Percentiles rank a stretch among this genome's conserved stretches.
Evolutionary conservation across 2,888 invertebrate species (phyloP).

Genomic region (Pseudoips prasinana): DNA sequence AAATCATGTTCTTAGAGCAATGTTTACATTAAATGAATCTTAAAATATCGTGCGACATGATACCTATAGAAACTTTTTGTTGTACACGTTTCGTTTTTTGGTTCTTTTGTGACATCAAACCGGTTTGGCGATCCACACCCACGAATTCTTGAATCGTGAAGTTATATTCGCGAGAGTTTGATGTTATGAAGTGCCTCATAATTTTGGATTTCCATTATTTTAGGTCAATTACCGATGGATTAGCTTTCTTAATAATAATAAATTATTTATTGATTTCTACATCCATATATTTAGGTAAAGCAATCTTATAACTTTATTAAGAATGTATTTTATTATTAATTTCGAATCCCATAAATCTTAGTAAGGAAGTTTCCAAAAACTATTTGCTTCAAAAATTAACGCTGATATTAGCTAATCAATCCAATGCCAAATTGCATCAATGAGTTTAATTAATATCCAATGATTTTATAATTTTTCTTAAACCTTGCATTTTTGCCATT

Average conservation of each 20-base stretch:
- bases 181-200: conserved; percentile 15
- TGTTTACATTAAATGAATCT: conserved; percentile 58
- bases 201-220: conserved; percentile 12
- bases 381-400: too few species aligned
- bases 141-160: conserved; percentile 40
- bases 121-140: conserved; percentile 54
- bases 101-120: conserved; percentile 40
- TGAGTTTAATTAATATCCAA: too few species aligned
- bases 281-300: too few species aligned
- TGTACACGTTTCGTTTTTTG: conserved; percentile 34
- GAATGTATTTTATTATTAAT: too few species aligned
- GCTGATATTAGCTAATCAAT: too few species aligned
- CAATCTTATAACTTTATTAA: too few species aligned
- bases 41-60: conserved; percentile 53
- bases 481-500: too few species aligned
- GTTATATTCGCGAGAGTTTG: conserved; percentile 43
- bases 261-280: too few species aligned
- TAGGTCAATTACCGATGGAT: conserved; percentile 22
- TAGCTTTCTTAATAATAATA: conserved; percentile 4
- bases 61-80: conserved; percentile 27
- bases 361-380: too few species aligned
- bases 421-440: too few species aligned
- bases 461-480: too few species aligned
- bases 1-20: conserved; percentile 59
- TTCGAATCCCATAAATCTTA: too few species aligned